Conservation (phyloP, 35 echinoderm and acorn worm genomes). For the Acanthaster planci region DNA sequence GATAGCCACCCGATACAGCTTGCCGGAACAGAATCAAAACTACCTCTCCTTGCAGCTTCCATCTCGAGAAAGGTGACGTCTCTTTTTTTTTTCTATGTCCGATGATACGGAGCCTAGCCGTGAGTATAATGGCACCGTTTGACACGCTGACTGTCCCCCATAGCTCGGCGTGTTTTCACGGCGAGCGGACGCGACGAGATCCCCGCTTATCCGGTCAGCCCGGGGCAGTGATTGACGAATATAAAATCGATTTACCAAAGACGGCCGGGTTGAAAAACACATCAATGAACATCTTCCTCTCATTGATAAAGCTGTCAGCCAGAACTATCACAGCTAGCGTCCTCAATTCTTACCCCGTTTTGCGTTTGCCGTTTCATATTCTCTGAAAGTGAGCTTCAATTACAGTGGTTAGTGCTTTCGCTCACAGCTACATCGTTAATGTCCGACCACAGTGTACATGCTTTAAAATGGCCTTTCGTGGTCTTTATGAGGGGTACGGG, state of each 20-base stretch:
- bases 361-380: not conserved
- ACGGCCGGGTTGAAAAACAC: not conserved
- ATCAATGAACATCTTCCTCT: not conserved
- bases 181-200: not conserved
- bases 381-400: not conserved
- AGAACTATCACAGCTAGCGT: not conserved
- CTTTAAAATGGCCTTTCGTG: no score
- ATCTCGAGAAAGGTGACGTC: conserved; percentile 3
- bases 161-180: not conserved
- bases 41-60: not conserved
- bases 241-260: not conserved
- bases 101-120: not conserved
- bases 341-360: not conserved
- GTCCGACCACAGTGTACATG: no score
- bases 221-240: conserved; percentile 1
- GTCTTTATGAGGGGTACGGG: no score
- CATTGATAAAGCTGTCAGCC: not conserved
- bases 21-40: not conserved
- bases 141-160: conserved; percentile 2
- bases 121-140: conserved; percentile 18
- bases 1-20: not conserved
- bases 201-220: conserved; percentile 6
- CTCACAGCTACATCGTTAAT: no score
- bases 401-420: no score
- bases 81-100: not conserved